Percentiles rank a stretch among this genome's conserved stretches.
Evolutionary conservation across 2,797 vertebrate genomes (phyloP).

Genomic region (Sibirionetta formosa): DNA sequence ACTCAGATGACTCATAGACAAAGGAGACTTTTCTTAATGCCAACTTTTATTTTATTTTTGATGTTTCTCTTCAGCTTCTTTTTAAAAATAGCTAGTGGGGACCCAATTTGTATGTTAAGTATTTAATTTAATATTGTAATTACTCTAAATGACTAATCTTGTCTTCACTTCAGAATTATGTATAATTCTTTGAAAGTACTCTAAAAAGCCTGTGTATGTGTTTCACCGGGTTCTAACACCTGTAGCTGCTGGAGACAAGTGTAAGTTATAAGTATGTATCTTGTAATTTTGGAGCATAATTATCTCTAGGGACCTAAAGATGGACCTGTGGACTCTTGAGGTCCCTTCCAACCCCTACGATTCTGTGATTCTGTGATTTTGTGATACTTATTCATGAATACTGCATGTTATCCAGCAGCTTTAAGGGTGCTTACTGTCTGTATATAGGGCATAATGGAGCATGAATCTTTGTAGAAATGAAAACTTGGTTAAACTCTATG

Average conservation of each 20-base stretch:
- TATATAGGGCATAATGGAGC: background rate
- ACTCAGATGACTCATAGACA: background rate
- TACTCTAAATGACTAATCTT: background rate
- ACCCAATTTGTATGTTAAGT: background rate
- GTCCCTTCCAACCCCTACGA: too few relatives aligned
- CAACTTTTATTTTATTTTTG: background rate
- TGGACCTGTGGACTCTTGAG: too few relatives aligned
- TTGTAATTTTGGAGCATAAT: background rate
- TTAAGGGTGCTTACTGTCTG: background rate
- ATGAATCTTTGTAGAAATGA: background rate
- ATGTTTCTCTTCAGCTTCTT: background rate
- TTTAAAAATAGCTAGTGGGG: background rate
- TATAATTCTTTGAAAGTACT: background rate
- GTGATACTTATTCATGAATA: background rate
- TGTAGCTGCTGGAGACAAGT: background rate
- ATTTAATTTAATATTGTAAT: background rate
- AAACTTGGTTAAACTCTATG: background rate
- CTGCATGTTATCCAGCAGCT: background rate
- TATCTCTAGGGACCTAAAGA: background rate
- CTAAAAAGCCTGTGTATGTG: background rate
- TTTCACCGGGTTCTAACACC: background rate
- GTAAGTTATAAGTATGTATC: background rate
- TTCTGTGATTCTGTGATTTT: too few relatives aligned
- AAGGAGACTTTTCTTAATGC: background rate
- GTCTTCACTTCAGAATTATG: background rate